Evolutionary conservation across 2,113 vertebrate genomes (phyloP).

Genomic region (Glareola pratincola): DNA sequence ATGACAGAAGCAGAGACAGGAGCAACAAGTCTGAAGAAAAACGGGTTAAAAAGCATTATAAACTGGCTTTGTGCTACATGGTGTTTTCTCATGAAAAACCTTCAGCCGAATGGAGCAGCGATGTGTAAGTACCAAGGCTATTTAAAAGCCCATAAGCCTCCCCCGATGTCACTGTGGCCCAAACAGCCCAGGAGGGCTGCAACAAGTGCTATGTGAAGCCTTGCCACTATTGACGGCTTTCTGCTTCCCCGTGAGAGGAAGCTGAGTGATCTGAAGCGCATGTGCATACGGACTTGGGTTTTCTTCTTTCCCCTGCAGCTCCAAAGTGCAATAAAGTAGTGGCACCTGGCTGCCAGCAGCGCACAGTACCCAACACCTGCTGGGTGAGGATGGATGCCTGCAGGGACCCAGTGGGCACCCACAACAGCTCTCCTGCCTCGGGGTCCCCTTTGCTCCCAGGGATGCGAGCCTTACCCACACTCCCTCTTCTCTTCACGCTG

Average conservation of each 20-base stretch:
- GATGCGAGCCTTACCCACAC: neutral
- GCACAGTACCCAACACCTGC: fast-evolving
- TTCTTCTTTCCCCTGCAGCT: neutral
- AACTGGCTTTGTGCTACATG: neutral
- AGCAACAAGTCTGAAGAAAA: neutral
- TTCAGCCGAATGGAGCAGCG: fast-evolving
- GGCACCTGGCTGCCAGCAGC: fast-evolving
- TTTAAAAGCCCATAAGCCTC: neutral
- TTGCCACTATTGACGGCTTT: neutral
- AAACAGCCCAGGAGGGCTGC: neutral
- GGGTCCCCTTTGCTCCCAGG: neutral
- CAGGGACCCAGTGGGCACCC: fast-evolving
- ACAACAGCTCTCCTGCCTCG: neutral
- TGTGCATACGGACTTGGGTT: fast-evolving
- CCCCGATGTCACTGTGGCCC: neutral
- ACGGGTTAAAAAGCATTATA: neutral
- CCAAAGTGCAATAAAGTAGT: neutral
- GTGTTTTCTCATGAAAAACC: neutral
- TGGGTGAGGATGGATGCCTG: neutral
- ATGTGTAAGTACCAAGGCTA: neutral
- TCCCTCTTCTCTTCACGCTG: neutral
- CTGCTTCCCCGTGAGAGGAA: neutral
- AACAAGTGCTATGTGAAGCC: fast-evolving
- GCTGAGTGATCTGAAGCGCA: neutral
- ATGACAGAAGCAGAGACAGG: neutral